Percentiles rank a stretch among this genome's conserved stretches.
phyloP scores from a whole-genome alignment of 2,797 vertebrate species.

The Rhynchonycteris naso region DNA sequence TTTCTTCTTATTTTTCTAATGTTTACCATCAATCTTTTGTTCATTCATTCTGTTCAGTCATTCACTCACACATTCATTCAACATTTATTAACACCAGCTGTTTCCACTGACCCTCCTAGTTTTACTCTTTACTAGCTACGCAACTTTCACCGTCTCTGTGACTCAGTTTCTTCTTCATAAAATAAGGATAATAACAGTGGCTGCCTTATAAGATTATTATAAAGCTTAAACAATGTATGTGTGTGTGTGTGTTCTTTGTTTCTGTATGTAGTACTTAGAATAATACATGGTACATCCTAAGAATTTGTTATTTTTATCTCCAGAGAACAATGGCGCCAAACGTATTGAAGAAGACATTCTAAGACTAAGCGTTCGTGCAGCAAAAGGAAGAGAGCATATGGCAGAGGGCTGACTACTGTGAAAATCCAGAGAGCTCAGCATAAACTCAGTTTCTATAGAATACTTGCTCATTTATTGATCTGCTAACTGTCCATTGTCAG shows the following conservation, averaged over 20 bases:
- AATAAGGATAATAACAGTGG: not conserved
- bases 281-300: not conserved
- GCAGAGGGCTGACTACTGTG: not conserved
- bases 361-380: not conserved
- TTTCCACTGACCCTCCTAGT: not conserved
- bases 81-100: not conserved
- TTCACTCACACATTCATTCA: not conserved
- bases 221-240: not conserved
- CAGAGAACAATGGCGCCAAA: not conserved
- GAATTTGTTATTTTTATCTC: constrained; percentile 33
- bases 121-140: not conserved
- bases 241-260: not conserved
- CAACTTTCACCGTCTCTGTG: not conserved
- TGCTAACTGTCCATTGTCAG: not conserved
- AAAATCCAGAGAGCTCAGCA: not conserved
- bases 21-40: not conserved
- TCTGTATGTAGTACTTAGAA: not conserved
- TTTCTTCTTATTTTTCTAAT: not conserved
- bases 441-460: not conserved
- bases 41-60: not conserved
- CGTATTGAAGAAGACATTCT: not conserved
- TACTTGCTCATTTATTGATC: not conserved
- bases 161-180: not conserved
- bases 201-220: not conserved
- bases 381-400: not conserved